phyloP scores from a whole-genome alignment of 1,140 invertebrate species.

The Orchestia grillus region DNA sequence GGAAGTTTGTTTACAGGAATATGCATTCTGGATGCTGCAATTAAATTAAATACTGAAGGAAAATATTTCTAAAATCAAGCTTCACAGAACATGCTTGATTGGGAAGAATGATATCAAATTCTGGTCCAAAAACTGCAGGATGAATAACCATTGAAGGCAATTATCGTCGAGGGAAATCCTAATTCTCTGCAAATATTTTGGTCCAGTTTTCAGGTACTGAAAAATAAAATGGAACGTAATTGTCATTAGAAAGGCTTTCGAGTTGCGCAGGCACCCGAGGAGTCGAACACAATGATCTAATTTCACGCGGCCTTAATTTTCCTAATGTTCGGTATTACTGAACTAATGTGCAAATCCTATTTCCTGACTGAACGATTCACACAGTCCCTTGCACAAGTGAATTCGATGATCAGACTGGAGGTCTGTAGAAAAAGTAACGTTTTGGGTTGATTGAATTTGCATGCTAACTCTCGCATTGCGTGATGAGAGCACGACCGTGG shows the following conservation, averaged over 20 bases:
- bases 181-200: not conserved
- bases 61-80: not conserved
- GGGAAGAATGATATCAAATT: not conserved
- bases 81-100: not conserved
- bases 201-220: too few species aligned
- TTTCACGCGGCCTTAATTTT: not conserved
- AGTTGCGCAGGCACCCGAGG: not conserved
- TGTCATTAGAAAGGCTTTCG: not conserved
- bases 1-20: not conserved
- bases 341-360: not conserved
- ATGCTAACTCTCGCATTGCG: not conserved
- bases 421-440: not conserved
- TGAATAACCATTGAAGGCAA: not conserved
- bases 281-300: not conserved
- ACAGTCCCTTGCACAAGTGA: not conserved
- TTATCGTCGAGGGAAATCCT: not conserved
- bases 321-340: not conserved
- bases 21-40: not conserved
- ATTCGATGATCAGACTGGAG: not conserved
- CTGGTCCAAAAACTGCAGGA: not conserved
- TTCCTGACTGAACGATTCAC: not conserved
- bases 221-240: not conserved
- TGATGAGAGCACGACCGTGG: not conserved
- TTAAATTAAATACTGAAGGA: not conserved
- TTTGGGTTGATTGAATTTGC: not conserved